Base-by-base conservation (phyloP, 2,888 invertebrate genomes). In the Latheticus oryzae region DNA sequence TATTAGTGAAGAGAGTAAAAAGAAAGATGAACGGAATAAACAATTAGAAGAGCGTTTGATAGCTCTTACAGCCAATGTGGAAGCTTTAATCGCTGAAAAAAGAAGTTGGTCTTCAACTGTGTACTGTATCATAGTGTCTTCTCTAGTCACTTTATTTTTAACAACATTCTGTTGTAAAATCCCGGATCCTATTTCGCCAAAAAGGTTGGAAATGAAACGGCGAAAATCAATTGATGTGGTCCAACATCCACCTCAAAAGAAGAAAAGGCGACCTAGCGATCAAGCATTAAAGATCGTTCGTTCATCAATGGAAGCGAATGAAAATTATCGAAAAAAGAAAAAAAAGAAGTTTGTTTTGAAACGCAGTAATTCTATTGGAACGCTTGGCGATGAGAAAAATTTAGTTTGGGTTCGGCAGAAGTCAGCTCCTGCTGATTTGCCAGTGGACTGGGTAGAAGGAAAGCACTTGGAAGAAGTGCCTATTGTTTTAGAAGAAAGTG, bases 1-100 rank as follows among this genome's bases (percentile, higher is more conserved):
- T 38, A 84, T 90, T 81, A 84, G 84, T 54, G 91, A 91, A 63
- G 90, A 91, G 70, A 84, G 86, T 42, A 86, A 87, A 66, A 90
- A 90, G 71, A 82, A 88, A 43, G 92, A 94, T 60, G 93, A 95
- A 68, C 76, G 85, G 50, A 79, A 81, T 60, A 76, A 90, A 11
- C 84, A 70, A 11, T 60, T 78, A 12, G 77, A 87, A 52, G 85
- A 86, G 42, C 87, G 89, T 71, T 78, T 93, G 17, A 79, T 83
- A 0, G 82, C 82, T 19, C 79, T 92, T 51, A 83, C 87, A 0
- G 74, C 81, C 5, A 83, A 85, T 0, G 79, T 92, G 40, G 85
- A 84, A 33, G 74, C 78, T 1, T 75, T 89, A 7, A 76, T 86
- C 63, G 81, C 83, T 1, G 89, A 89, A 65, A 80, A 84, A 33